These are phyloP conservation scores for Gorsachius magnificus DNA, from an alignment of 2,797 vertebrate genomes.

Conservation along the genomic window DNA sequence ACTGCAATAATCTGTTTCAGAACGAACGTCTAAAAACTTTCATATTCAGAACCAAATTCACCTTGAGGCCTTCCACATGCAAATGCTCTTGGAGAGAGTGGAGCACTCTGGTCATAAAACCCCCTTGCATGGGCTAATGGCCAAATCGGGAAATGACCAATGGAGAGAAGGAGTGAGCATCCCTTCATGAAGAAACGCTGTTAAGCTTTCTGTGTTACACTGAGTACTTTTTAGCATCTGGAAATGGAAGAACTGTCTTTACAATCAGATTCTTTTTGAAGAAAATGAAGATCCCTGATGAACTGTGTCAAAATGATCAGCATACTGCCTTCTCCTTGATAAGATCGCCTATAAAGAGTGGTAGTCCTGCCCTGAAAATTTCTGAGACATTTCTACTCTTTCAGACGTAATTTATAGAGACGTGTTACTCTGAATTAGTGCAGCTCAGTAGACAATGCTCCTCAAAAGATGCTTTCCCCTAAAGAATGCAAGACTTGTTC, in stretches of 20 bases:
- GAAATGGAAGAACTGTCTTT: not conserved
- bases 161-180: not conserved
- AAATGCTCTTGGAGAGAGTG: not conserved
- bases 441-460: not conserved
- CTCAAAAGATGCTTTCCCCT: not conserved
- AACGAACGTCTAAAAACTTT: not conserved
- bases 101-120: not conserved
- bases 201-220: not conserved
- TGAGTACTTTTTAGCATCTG: not conserved
- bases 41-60: not conserved
- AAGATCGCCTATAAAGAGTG: not conserved
- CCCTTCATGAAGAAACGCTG: not conserved
- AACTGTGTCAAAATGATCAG: not conserved
- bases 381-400: not conserved
- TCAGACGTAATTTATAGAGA: not conserved
- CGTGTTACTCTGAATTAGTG: not conserved
- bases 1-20: not conserved
- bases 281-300: not conserved
- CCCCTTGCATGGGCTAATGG: not conserved
- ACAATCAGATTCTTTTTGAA: not conserved
- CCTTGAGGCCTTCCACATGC: not conserved
- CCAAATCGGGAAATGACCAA: not conserved
- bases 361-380: not conserved
- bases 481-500: not conserved
- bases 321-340: not conserved